Percentiles rank a stretch among this genome's conserved stretches.
Evolutionary conservation across 2,888 invertebrate genomes (phyloP).

Genomic region (Apotomis turbidana): DNA sequence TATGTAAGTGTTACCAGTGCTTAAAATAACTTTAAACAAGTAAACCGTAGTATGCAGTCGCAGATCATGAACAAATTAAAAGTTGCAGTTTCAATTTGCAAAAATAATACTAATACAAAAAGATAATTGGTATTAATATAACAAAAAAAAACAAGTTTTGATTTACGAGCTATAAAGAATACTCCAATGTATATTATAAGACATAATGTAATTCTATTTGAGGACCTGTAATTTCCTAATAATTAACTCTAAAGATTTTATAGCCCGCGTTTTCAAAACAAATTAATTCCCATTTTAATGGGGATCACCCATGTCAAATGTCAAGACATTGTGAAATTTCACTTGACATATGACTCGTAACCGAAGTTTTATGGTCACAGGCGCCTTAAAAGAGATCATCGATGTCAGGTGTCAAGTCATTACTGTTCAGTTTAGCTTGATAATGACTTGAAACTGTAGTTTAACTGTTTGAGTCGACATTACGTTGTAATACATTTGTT

Average conservation of each 20-base stretch:
- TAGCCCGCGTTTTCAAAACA: neutral
- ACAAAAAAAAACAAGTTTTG: no score
- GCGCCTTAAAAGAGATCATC: constrained; percentile 2
- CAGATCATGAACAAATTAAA: no score
- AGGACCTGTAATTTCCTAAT: neutral
- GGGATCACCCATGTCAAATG: constrained; percentile 6
- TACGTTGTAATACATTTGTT: neutral
- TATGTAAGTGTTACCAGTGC: neutral
- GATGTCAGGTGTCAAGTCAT: constrained; percentile 3
- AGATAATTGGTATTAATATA: no score
- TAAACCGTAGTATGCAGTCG: no score
- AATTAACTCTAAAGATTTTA: neutral
- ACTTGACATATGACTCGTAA: neutral
- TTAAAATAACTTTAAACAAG: no score
- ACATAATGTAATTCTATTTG: no score
- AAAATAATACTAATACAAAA: no score
- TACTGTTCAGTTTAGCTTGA: constrained; percentile 8
- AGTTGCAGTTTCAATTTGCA: no score
- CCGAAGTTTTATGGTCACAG: neutral
- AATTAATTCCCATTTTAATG: constrained; percentile 2
- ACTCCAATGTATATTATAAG: no score
- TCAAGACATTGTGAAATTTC: neutral
- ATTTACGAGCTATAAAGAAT: no score
- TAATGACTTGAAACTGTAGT: neutral
- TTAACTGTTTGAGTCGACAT: neutral